Conservation (phyloP, 2,113 vertebrate genomes). For the Asarcornis scutulata region DNA sequence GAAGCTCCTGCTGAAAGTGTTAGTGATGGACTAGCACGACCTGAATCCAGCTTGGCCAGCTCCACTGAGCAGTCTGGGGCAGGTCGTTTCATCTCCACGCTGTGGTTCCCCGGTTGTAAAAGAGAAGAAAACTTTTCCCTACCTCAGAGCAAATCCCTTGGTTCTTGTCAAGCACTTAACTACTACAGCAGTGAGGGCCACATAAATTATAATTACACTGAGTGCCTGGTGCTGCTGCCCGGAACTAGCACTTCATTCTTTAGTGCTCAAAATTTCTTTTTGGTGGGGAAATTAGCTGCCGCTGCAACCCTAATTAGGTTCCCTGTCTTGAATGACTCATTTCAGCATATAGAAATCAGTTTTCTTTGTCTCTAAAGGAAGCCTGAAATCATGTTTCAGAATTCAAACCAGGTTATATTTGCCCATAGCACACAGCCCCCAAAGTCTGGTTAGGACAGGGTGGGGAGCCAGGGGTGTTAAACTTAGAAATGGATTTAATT, state of each 20-base stretch:
- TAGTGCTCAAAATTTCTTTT: constrained; percentile 47
- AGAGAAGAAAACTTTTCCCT: constrained; percentile 52
- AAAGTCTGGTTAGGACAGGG: constrained; percentile 51
- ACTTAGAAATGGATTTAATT: constrained; percentile 74
- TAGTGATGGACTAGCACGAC: background rate
- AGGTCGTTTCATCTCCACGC: background rate
- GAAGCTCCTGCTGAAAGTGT: background rate
- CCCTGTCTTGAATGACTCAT: constrained; percentile 40
- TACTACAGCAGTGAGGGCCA: constrained; percentile 12
- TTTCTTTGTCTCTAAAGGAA: constrained; percentile 54
- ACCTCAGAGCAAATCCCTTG: constrained; percentile 55
- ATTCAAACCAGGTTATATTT: constrained; percentile 66
- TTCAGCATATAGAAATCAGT: constrained; percentile 40
- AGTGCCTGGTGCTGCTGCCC: constrained; percentile 51
- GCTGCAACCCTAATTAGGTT: constrained; percentile 40
- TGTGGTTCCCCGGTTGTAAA: background rate
- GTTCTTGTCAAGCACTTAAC: constrained; percentile 59
- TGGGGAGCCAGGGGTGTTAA: constrained; percentile 60
- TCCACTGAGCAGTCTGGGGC: background rate
- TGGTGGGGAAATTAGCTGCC: constrained; percentile 46
- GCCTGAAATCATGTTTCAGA: constrained; percentile 51
- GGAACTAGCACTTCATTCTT: constrained; percentile 67
- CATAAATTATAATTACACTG: constrained; percentile 65
- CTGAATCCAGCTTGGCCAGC: background rate
- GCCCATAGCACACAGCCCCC: constrained; percentile 29